These are phyloP conservation scores for Danaus plexippus DNA, from an alignment of 1,140 invertebrate species.

Conservation along the genomic window DNA sequence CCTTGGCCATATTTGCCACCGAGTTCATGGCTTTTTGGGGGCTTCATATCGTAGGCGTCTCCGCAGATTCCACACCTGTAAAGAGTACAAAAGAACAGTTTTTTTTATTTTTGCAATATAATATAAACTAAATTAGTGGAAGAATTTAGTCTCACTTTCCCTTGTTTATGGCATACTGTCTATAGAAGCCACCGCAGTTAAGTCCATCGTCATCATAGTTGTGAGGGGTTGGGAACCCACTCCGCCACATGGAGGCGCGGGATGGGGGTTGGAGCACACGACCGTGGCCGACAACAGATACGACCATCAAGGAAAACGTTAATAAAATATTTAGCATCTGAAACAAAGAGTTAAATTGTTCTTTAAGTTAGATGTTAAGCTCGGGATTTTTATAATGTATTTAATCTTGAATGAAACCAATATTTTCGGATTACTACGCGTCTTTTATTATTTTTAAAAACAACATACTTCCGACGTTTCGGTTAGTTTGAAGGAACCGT, in stretches of 20 bases:
- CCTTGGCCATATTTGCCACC: constrained; percentile 86
- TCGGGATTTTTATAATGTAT: too few species aligned
- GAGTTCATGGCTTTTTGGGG: constrained; percentile 83
- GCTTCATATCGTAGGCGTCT: constrained; percentile 81
- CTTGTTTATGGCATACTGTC: not conserved
- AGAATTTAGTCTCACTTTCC: constrained; percentile 18
- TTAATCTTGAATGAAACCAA: too few species aligned
- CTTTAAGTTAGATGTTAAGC: too few species aligned
- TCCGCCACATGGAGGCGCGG: constrained; percentile 84
- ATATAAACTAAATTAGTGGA: too few species aligned
- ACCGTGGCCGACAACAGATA: constrained; percentile 74
- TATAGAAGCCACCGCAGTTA: constrained; percentile 73
- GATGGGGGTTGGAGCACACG: constrained; percentile 85
- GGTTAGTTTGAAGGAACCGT: too few species aligned
- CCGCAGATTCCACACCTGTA: constrained; percentile 84
- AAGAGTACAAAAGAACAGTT: not conserved
- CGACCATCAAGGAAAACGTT: constrained; percentile 16
- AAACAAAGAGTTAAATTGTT: constrained; percentile 5
- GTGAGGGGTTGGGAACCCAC: constrained; percentile 76
- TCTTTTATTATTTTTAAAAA: too few species aligned
- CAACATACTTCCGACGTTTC: too few species aligned
- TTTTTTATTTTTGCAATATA: too few species aligned
- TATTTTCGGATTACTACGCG: too few species aligned
- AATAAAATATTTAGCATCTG: constrained; percentile 34
- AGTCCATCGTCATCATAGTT: constrained; percentile 92